Percentiles rank a stretch among this genome's conserved stretches.
Conservation (phyloP, 2,888 invertebrate species). For the Keiferia lycopersicella region DNA sequence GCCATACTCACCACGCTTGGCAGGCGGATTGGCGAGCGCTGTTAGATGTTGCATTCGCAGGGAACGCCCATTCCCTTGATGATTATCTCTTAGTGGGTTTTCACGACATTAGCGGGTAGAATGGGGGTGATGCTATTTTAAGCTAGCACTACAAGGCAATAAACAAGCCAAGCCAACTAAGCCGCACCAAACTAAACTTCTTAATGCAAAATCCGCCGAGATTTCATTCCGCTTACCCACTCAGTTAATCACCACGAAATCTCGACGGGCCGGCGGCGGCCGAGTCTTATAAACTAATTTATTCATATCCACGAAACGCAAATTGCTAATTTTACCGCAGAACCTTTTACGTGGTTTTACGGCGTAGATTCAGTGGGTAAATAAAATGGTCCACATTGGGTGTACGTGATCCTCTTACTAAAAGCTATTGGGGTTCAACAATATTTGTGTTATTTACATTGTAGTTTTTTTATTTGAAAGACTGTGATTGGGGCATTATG, state of each 20-base stretch:
- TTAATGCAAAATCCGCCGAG: neutral
- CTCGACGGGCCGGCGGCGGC: neutral
- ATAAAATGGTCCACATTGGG: conserved; percentile 6
- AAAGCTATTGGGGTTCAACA: neutral
- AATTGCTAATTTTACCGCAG: conserved; percentile 12
- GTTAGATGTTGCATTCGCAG: no score
- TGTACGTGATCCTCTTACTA: conserved; percentile 13
- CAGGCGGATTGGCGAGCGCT: no score
- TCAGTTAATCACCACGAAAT: neutral
- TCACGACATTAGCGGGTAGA: no score
- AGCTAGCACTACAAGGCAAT: no score
- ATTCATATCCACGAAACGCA: conserved; percentile 17
- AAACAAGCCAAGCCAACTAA: no score
- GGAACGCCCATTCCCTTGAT: no score
- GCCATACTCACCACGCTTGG: no score
- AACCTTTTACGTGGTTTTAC: conserved; percentile 6
- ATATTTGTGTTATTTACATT: neutral
- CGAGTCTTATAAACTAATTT: conserved; percentile 16
- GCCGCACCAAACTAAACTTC: neutral
- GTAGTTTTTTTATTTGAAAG: no score
- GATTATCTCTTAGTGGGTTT: no score
- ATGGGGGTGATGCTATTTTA: no score
- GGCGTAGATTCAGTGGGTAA: conserved; percentile 9
- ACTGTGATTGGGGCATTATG: no score
- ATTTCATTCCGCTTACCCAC: neutral